Percentiles rank a stretch among this genome's conserved stretches.
These are phyloP conservation scores for Ophion obscuratus DNA, from an alignment of 2,888 invertebrate species.

Conservation along the genomic window DNA sequence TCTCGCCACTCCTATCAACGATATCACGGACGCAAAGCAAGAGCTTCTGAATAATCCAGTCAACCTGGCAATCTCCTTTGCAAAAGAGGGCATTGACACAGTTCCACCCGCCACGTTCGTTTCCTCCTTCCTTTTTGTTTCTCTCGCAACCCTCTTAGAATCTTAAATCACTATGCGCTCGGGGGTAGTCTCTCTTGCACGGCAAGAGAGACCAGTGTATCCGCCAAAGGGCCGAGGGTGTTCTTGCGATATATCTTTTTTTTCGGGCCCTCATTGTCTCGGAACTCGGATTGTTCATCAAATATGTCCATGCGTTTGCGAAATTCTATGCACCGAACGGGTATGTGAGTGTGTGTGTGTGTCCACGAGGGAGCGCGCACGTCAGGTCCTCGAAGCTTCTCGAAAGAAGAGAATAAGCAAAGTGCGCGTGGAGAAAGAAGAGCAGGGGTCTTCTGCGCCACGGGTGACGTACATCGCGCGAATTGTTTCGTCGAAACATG, in stretches of 20 bases:
- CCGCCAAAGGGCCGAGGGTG: conserved; percentile 44
- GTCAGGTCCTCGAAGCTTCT: conserved; percentile 66
- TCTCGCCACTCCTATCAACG: background rate
- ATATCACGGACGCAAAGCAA: conserved; percentile 39
- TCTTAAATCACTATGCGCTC: conserved; percentile 49
- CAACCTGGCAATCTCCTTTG: conserved; percentile 55
- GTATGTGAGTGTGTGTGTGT: background rate
- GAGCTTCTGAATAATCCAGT: conserved; percentile 65
- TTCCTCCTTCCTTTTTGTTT: background rate
- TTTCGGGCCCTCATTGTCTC: conserved; percentile 59
- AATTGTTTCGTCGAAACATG: conserved; percentile 60
- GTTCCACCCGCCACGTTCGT: conserved; percentile 21
- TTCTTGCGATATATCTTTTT: conserved; percentile 60
- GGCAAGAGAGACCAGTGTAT: no score
- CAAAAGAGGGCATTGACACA: conserved; percentile 38
- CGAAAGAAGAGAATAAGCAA: conserved; percentile 55
- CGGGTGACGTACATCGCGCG: conserved; percentile 31
- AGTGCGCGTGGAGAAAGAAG: conserved; percentile 28
- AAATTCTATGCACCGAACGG: background rate
- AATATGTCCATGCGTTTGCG: conserved; percentile 23
- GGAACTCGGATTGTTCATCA: conserved; percentile 51
- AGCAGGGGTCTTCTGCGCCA: conserved; percentile 7
- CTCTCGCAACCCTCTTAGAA: conserved; percentile 45
- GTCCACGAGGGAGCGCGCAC: conserved; percentile 33
- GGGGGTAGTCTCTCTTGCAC: background rate